phyloP scores from a whole-genome alignment of 2,797 vertebrate species.

The Florisuga fusca region DNA sequence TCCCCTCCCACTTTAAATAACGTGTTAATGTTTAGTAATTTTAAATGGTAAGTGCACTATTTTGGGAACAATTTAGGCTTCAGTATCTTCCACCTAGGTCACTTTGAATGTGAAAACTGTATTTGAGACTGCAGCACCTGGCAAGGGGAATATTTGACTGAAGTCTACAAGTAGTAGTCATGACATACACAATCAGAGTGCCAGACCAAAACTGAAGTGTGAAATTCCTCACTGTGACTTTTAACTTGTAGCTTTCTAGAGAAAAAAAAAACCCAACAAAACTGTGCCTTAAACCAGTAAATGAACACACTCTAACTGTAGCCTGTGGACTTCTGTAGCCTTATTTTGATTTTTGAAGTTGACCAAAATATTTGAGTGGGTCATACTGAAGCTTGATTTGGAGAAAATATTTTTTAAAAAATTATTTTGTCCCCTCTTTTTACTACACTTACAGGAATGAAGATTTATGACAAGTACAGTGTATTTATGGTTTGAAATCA shows the following conservation, averaged over 20 bases:
- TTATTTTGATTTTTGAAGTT: conserved; percentile 31
- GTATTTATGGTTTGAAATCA: background rate
- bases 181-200: conserved; percentile 16
- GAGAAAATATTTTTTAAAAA: background rate
- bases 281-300: conserved; percentile 74
- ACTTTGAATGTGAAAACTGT: background rate
- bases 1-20: background rate
- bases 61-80: background rate
- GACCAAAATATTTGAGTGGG: conserved; percentile 14
- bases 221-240: conserved; percentile 71
- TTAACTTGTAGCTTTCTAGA: conserved; percentile 50
- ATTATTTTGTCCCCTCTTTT: background rate
- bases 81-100: background rate
- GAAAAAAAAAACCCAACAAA: background rate
- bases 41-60: background rate
- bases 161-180: background rate
- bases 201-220: conserved; percentile 60
- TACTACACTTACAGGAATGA: background rate
- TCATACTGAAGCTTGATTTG: background rate
- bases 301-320: conserved; percentile 23
- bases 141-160: background rate
- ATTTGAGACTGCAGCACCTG: background rate
- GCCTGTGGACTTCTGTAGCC: conserved; percentile 22
- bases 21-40: background rate
- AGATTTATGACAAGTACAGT: background rate